A percentile compares a stretch with the other conserved stretches of the same genome.
Evolutionary conservation across 1,140 invertebrate genomes (phyloP).

Genomic region (Drosophila navojoa): DNA sequence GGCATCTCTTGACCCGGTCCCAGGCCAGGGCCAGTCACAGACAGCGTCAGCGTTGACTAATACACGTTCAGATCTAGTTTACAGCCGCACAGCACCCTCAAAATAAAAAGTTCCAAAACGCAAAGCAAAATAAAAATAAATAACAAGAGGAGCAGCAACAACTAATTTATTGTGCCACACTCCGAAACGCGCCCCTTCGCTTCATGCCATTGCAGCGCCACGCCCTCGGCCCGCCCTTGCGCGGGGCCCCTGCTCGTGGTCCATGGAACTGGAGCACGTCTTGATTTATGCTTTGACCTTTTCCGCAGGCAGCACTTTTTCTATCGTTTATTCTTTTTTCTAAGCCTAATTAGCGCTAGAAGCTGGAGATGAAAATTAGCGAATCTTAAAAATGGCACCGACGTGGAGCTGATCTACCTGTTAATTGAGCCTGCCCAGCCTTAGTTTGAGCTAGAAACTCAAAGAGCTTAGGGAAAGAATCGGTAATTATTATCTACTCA

Average conservation of each 20-base stretch:
- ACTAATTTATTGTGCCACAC: conserved; percentile 49
- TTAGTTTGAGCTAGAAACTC: too few relatives aligned
- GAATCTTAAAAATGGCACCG: conserved; percentile 1
- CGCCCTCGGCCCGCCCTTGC: not conserved
- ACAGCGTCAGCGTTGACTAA: conserved; percentile 64
- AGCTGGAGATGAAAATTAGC: conserved; percentile 72
- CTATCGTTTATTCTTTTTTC: conserved; percentile 19
- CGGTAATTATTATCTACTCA: too few relatives aligned
- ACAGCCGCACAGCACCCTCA: not conserved
- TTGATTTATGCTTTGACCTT: conserved; percentile 81
- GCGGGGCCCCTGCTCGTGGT: not conserved
- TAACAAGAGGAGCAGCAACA: conserved; percentile 5
- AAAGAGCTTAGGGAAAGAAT: too few relatives aligned
- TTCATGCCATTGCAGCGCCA: conserved; percentile 65
- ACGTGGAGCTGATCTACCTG: not conserved
- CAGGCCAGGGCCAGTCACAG: conserved; percentile 65
- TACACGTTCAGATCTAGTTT: conserved; percentile 63
- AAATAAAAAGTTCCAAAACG: not conserved
- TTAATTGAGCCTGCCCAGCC: too few relatives aligned
- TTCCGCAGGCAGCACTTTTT: conserved; percentile 71
- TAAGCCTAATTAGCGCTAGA: conserved; percentile 75
- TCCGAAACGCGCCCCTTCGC: conserved; percentile 17
- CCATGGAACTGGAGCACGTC: conserved; percentile 10
- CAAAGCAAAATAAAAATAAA: conserved; percentile 9
- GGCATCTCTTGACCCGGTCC: conserved; percentile 39